Evolutionary conservation across 2,888 invertebrate genomes (phyloP).

Genomic region (Nephrotoma guestfalica): DNA sequence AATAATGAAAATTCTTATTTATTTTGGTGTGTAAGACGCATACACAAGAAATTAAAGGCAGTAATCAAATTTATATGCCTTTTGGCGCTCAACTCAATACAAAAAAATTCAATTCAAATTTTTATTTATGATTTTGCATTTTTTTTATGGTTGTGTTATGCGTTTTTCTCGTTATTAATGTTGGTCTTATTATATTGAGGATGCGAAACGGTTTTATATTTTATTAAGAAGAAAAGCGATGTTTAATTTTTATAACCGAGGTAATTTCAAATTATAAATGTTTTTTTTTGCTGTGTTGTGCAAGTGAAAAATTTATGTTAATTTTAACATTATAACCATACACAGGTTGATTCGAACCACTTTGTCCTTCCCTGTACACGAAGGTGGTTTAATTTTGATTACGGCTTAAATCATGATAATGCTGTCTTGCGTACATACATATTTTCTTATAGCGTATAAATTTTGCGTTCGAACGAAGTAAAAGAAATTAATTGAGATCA

Average conservation of each 20-base stretch:
- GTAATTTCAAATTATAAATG: neutral
- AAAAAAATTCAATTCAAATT: neutral
- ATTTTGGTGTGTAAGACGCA: neutral
- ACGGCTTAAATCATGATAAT: neutral
- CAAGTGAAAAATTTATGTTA: neutral
- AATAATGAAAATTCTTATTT: neutral
- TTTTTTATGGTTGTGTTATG: neutral
- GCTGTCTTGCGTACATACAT: neutral
- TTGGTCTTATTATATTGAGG: slow-evolving; percentile 1
- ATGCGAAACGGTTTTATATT: neutral
- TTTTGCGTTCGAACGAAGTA: neutral
- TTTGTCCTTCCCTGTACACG: neutral
- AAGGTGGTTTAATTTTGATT: neutral
- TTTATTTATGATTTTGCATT: neutral
- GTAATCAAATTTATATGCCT: neutral
- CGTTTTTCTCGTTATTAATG: neutral
- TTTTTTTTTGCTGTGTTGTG: neutral
- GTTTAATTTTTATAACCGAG: neutral
- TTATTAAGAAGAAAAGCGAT: neutral
- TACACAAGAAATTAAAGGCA: neutral
- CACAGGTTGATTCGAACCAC: neutral
- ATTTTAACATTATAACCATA: neutral
- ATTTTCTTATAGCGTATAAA: neutral
- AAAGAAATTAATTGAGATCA: neutral
- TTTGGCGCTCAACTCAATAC: neutral